phyloP scores from a whole-genome alignment of 1,140 invertebrate species.

The Chironomus tepperi region DNA sequence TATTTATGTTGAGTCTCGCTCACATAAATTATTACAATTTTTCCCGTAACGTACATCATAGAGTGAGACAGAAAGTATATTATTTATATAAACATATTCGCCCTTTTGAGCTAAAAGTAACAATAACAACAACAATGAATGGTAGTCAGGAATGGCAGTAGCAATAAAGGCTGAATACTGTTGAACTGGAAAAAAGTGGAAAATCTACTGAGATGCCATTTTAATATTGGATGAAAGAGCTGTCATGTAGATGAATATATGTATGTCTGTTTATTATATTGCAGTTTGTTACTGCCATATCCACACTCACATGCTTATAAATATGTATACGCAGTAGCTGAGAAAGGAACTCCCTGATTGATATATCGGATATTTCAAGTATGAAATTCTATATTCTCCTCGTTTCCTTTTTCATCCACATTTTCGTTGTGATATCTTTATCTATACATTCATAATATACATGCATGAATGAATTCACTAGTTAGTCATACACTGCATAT shows the following conservation, averaged over 20 bases:
- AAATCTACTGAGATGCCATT: slow-evolving; percentile 12
- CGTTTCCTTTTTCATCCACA: background rate
- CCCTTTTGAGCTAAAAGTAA: background rate
- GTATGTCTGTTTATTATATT: background rate
- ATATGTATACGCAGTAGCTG: background rate
- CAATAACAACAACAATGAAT: background rate
- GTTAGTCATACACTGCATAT: too few species aligned
- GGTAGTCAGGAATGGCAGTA: background rate
- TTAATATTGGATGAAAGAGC: slow-evolving; percentile 13
- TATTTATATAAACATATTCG: too few species aligned
- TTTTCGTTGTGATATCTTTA: background rate
- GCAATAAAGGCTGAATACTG: background rate
- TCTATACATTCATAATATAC: too few species aligned
- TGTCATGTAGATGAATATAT: slow-evolving; percentile 4
- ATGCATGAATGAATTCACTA: too few species aligned
- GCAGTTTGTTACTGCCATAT: background rate
- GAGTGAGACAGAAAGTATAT: too few species aligned
- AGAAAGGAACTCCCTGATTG: background rate
- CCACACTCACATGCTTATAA: background rate
- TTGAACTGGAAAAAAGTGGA: background rate
- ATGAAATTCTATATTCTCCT: background rate
- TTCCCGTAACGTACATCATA: background rate
- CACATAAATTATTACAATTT: slow-evolving; percentile 15
- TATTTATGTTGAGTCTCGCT: slow-evolving; percentile 12
- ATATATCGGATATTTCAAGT: slow-evolving; percentile 10